A percentile compares a stretch with the other conserved stretches of the same genome.
Evolutionary conservation across 1,140 invertebrate genomes (phyloP).

Genomic region (Ceratina calcarata): DNA sequence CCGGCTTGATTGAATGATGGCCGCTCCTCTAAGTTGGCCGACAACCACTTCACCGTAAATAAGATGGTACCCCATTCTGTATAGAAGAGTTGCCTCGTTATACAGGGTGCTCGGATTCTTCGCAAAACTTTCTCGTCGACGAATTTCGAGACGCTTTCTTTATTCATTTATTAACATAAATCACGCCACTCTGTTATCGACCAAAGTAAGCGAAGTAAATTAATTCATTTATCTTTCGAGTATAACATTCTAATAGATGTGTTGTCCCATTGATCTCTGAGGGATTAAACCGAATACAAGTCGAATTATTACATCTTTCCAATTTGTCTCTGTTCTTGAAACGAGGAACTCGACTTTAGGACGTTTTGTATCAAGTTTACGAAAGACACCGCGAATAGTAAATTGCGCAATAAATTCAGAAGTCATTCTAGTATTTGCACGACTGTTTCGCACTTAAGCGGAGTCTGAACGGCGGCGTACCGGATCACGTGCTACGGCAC

Average conservation of each 20-base stretch:
- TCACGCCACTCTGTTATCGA: too few species aligned
- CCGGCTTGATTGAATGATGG: conserved; percentile 75
- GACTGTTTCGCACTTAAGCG: conserved; percentile 43
- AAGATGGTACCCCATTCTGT: conserved; percentile 69
- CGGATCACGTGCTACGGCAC: conserved; percentile 46
- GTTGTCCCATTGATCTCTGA: too few species aligned
- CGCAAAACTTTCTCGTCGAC: not conserved
- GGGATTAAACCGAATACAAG: not conserved
- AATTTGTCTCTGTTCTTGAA: too few species aligned
- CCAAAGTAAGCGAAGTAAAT: too few species aligned
- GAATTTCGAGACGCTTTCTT: not conserved
- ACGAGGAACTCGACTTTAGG: not conserved
- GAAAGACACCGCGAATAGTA: conserved; percentile 21
- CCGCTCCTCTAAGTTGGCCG: conserved; percentile 73
- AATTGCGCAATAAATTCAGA: conserved; percentile 60
- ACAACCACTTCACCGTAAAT: conserved; percentile 75
- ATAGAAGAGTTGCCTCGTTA: conserved; percentile 60
- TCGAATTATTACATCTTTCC: too few species aligned
- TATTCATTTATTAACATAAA: not conserved
- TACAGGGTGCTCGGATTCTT: conserved; percentile 56
- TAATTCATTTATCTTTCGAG: too few species aligned
- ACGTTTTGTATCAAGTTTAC: conserved; percentile 6
- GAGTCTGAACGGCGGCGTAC: conserved; percentile 11
- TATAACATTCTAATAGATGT: too few species aligned
- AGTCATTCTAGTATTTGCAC: conserved; percentile 55